A percentile compares a stretch with the other conserved stretches of the same genome.
These are phyloP conservation scores for Struthio camelus DNA, from an alignment of 2,113 vertebrate genomes.

Conservation along the genomic window DNA sequence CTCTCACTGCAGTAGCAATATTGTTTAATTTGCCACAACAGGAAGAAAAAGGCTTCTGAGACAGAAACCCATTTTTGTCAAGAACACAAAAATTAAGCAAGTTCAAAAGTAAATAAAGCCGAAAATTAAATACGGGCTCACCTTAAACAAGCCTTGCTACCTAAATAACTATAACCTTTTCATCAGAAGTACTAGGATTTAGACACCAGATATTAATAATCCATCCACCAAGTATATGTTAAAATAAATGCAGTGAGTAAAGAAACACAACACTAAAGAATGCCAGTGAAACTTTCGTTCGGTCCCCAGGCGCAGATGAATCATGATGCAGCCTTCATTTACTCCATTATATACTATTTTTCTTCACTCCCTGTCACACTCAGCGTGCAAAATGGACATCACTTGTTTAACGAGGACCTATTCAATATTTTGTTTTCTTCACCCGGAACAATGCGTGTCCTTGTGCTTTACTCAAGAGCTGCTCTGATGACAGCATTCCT, in stretches of 20 bases:
- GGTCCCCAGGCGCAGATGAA: not conserved
- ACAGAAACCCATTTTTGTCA: not conserved
- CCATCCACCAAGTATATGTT: not conserved
- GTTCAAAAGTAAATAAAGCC: not conserved
- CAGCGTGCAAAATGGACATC: not conserved
- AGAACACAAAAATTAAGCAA: not conserved
- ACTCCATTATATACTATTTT: not conserved
- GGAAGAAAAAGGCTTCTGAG: not conserved
- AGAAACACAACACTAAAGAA: not conserved
- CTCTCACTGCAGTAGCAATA: not conserved
- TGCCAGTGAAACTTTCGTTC: not conserved
- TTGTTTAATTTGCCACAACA: not conserved
- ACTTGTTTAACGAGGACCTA: not conserved
- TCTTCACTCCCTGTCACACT: not conserved
- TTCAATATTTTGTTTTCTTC: not conserved
- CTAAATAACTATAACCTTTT: not conserved
- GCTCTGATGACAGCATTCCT: conserved; percentile 24
- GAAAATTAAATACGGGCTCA: not conserved
- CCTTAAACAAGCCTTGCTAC: not conserved
- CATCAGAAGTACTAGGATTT: conserved; percentile 3
- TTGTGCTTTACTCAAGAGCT: not conserved
- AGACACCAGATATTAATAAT: not conserved
- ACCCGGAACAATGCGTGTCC: not conserved
- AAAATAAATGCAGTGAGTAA: conserved; percentile 16
- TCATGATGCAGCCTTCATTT: conserved; percentile 19